Evolutionary conservation across 2,797 vertebrate species (phyloP), one percentile per base, ranked within the genome.

Genomic region (Valencia hispanica): DNA sequence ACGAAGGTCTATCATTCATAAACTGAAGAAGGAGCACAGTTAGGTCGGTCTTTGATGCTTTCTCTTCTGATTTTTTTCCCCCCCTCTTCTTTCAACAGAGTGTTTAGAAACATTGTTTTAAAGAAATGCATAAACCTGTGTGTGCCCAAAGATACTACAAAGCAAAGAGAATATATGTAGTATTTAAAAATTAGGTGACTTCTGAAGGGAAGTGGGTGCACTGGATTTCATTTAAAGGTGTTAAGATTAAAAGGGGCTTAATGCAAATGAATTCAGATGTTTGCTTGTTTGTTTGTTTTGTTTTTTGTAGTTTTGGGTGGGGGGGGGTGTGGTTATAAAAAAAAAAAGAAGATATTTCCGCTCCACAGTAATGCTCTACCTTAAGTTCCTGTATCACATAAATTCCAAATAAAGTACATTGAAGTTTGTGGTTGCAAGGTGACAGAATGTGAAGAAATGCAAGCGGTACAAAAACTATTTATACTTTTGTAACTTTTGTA

Each of bases 1-100:
- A 80, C 86, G 84, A 84, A 86, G 88, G 76, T 75, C 85, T 72
- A 79, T 87, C 85, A 85, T 88, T 86, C 73, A 78, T 79, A 81
- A 81, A 85, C 85, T 74, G 72, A 85, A 90, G 79, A 80, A 57
- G 77, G 76, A 80, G 83, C 70, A 39, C 81, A 81, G 79, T 81
- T 88, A 68, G 77, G 70, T 65, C 27, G 59, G 73, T 74, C 78
- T 89, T 90, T 88, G 85, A 86, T 39, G 73, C 27, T 20, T 82
- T 79, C 41, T 66, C 22, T 41, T 68, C 25, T n/a, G 39, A n/a
- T 4, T 75, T 78, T 55, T 74, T 80, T 82, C 34, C 75, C n/a
- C n/a, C 81, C 72, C 48, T 43, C 39, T 43, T 11, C 25, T 41
- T 43, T 68, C 10, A 25, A 41, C 22, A n/a, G 43, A 48, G 10